phyloP scores from a whole-genome alignment of 2,888 invertebrate species.

The Rutpela maculata region DNA sequence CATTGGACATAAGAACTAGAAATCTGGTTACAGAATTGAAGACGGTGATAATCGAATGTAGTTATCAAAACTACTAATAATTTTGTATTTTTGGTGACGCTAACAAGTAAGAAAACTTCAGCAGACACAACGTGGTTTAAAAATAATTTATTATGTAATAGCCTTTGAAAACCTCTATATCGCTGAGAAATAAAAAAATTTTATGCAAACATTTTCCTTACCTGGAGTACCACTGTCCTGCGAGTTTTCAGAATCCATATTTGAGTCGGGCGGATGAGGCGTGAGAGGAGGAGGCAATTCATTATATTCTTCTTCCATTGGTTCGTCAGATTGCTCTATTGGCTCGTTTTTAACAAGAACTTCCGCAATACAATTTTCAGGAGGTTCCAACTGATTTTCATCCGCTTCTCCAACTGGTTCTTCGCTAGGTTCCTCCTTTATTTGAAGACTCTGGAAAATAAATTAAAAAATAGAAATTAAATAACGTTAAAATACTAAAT shows the following conservation, averaged over 20 bases:
- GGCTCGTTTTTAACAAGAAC: constrained; percentile 52
- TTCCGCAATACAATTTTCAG: constrained; percentile 34
- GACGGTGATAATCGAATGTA: too few relatives aligned
- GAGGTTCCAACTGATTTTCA: constrained; percentile 11
- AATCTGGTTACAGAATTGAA: too few relatives aligned
- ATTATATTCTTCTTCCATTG: constrained; percentile 63
- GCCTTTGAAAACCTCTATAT: constrained; percentile 1
- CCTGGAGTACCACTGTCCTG: constrained; percentile 15
- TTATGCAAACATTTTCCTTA: constrained; percentile 3
- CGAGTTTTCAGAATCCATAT: constrained; percentile 32
- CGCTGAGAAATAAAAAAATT: not conserved
- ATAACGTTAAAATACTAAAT: too few relatives aligned
- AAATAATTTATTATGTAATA: not conserved
- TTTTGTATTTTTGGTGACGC: too few relatives aligned
- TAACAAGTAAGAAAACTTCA: too few relatives aligned
- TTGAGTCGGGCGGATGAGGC: constrained; percentile 43
- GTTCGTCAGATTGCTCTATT: constrained; percentile 55
- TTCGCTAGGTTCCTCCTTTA: constrained; percentile 67
- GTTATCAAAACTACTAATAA: too few relatives aligned
- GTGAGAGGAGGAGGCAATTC: constrained; percentile 63
- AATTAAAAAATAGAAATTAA: not conserved
- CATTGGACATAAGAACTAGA: too few relatives aligned
- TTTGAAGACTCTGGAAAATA: constrained; percentile 64
- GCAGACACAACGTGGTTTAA: too few relatives aligned
- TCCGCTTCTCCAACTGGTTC: constrained; percentile 39